A percentile compares a stretch with the other conserved stretches of the same genome.
phyloP scores from a whole-genome alignment of 2,113 vertebrate genomes.

The Neodontobutis hainanensis region DNA sequence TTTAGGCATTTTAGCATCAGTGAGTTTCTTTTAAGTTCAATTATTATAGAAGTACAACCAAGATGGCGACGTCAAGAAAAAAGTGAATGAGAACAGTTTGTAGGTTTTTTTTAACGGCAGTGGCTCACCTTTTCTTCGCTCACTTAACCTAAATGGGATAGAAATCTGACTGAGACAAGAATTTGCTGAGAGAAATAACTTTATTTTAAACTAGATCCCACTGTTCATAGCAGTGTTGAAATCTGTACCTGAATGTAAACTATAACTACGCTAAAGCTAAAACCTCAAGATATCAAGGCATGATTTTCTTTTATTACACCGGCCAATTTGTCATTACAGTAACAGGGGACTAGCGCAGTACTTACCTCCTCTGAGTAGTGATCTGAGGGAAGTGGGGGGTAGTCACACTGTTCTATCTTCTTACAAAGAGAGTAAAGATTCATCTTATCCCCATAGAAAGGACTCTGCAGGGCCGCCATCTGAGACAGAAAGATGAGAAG shows the following conservation, averaged over 20 bases:
- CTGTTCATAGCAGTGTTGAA: not conserved
- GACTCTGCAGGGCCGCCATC: constrained; percentile 99
- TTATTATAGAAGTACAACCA: too few relatives aligned
- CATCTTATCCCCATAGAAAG: constrained; percentile 99
- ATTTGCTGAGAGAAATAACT: too few relatives aligned
- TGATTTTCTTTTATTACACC: constrained; percentile 15
- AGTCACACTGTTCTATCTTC: constrained; percentile 99
- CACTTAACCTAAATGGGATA: too few relatives aligned
- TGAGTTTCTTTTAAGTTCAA: too few relatives aligned
- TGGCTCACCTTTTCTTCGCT: too few relatives aligned
- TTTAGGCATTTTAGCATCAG: too few relatives aligned
- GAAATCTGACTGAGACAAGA: too few relatives aligned
- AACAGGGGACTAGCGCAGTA: constrained; percentile 7
- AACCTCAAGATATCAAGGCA: not conserved
- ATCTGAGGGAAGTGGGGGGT: constrained; percentile 97
- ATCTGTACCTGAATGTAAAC: not conserved
- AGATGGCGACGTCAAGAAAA: too few relatives aligned
- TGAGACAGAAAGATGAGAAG: constrained; percentile 68
- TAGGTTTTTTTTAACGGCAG: too few relatives aligned
- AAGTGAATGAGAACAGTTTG: too few relatives aligned
- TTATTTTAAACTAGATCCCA: too few relatives aligned
- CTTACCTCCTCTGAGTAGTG: constrained; percentile 97
- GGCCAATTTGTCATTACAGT: constrained; percentile 13
- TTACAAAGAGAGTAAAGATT: constrained; percentile 98
- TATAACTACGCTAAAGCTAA: too few relatives aligned